Percentiles rank a stretch among this genome's conserved stretches.
Conservation (phyloP, 2,113 vertebrate species). For the Campylomormyrus numenius region DNA sequence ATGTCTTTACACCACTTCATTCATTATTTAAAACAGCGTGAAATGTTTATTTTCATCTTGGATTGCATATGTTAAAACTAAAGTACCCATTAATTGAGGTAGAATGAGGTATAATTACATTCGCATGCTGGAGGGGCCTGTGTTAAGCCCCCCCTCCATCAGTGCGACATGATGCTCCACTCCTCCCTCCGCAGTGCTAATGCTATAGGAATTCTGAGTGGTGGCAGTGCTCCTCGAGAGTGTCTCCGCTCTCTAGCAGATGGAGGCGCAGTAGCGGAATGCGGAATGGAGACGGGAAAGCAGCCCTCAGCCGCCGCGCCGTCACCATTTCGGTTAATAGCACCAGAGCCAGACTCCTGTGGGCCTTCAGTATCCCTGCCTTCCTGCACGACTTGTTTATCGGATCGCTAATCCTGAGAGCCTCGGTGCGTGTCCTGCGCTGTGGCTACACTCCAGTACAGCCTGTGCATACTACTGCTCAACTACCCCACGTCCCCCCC, state of each 20-base stretch:
- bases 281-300: neutral
- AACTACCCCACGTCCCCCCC: neutral
- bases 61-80: neutral
- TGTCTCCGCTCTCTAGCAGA: neutral
- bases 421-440: neutral
- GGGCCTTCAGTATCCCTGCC: neutral
- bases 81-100: neutral
- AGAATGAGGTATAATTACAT: neutral
- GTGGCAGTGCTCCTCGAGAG: neutral
- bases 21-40: neutral
- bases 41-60: neutral
- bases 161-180: neutral
- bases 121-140: too few relatives aligned
- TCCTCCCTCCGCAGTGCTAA: neutral
- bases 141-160: neutral
- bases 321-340: neutral
- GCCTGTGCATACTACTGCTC: neutral
- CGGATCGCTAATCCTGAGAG: neutral
- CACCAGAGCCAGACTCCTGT: neutral
- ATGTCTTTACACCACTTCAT: neutral
- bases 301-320: neutral
- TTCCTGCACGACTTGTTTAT: neutral
- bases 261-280: neutral
- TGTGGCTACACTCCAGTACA: neutral
- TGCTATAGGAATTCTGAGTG: neutral